Base-by-base conservation (phyloP, 2,888 invertebrate species). In the Mesopsocus fuscifrons region DNA sequence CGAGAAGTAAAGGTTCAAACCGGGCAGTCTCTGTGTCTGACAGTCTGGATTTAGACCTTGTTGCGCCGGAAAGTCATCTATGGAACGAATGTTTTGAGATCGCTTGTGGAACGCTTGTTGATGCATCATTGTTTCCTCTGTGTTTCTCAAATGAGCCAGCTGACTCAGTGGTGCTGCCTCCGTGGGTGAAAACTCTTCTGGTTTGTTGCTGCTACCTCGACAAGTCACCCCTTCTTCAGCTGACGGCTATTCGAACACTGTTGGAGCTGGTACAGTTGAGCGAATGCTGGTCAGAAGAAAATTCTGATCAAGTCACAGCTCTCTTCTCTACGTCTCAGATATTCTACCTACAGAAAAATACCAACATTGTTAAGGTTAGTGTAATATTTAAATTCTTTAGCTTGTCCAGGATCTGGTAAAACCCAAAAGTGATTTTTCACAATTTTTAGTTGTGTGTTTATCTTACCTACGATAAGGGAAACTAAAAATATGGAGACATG, bases 151-250 rank as follows among this genome's bases (percentile, higher is more conserved):
- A 6, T 5, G 16, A 15, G 13, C 20, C 15, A 6, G 5, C 4
- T 44, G 58, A 56, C 51, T 63, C 65, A 42, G 57, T 58, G 20
- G 55, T 63, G 50, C 52, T 72, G 35, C 79, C 79, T 1, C 66
- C 68, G 23, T 84, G 84, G 83, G 59, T 83, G 33, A 72, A 75
- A 53, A 72, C 76, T 32, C 59, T 84, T 11, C 63, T 77, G 3
- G 69, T 76, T 4, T 74, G 74, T 41, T 68, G 74, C 1, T 79
- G 78, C 52, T 77, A 73, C 59, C 60, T 73, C 5, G 68, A 61
- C 42, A 60, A 71, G 45, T 70, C 62, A 32, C 71, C 71, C 20
- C 69, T 72, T 16, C 56, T 77, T 8, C 76, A 77, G 53, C 59
- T 78, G 41, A 66, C 71, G 1, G 73, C 79, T 2, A 74, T 82